A percentile compares a stretch with the other conserved stretches of the same genome.
Conservation (phyloP, 2,797 vertebrate species). For the Pteropus rufus region DNA sequence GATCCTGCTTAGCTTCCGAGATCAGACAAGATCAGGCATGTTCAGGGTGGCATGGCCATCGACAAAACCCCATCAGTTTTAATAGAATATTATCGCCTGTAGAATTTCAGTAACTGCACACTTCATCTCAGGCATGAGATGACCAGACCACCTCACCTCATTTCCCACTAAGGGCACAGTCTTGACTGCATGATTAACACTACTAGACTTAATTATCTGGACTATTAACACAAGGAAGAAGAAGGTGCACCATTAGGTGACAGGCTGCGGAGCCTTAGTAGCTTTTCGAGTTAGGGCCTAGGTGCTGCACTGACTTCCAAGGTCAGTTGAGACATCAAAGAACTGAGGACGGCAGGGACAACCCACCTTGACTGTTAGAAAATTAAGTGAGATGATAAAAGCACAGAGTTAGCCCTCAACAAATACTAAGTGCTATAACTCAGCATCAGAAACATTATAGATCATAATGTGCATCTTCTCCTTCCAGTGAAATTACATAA, state of each 20-base stretch:
- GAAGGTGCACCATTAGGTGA: not conserved
- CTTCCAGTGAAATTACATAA: not conserved
- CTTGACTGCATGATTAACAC: no score
- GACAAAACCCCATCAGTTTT: no score
- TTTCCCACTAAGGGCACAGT: not conserved
- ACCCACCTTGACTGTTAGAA: not conserved
- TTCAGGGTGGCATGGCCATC: no score
- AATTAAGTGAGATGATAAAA: not conserved
- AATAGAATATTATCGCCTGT: no score
- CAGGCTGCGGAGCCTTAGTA: not conserved
- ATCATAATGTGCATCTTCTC: not conserved
- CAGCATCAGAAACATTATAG: not conserved
- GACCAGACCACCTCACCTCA: not conserved
- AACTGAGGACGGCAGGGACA: not conserved
- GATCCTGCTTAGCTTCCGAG: no score
- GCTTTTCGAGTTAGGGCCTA: not conserved
- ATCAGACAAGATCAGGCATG: no score
- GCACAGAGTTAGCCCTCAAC: not conserved
- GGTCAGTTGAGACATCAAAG: not conserved
- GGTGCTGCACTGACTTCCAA: not conserved
- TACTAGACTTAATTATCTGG: fast-evolving
- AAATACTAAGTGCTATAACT: not conserved
- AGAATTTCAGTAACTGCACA: not conserved
- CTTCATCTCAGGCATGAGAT: not conserved
- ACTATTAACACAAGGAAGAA: not conserved